A percentile compares a stretch with the other conserved stretches of the same genome.
phyloP scores from a whole-genome alignment of 2,888 invertebrate species.

The Hyposoter didymator region DNA sequence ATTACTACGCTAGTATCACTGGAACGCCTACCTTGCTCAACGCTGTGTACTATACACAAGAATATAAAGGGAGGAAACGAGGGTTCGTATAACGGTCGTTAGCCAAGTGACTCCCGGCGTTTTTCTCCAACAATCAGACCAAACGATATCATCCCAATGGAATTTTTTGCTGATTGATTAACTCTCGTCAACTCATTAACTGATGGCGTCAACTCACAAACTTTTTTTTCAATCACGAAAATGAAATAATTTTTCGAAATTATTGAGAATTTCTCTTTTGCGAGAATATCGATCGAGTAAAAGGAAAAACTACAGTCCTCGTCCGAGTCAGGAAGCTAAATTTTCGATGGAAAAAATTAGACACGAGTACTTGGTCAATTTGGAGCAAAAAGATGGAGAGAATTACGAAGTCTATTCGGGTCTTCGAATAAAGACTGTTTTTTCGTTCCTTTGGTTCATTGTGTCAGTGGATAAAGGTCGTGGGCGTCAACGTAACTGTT shows the following conservation, averaged over 20 bases:
- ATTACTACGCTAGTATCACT: slow-evolving; percentile 47
- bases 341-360: not conserved
- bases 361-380: not conserved
- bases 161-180: not conserved
- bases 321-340: not conserved
- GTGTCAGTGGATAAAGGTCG: not conserved
- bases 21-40: slow-evolving; percentile 10
- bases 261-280: too few species aligned
- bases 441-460: not conserved
- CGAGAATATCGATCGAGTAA: too few species aligned
- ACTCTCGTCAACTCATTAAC: not conserved
- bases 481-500: not conserved
- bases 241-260: too few species aligned
- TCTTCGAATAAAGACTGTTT: slow-evolving; percentile 10
- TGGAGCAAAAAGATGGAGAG: not conserved
- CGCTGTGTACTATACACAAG: not conserved
- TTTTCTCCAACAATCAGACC: not conserved
- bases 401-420: not conserved
- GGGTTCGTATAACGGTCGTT: slow-evolving; percentile 41
- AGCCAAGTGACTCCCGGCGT: slow-evolving; percentile 8
- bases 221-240: too few species aligned
- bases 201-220: too few species aligned
- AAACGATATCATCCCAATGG: not conserved
- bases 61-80: not conserved
- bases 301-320: too few species aligned